Conservation (phyloP, 2,113 vertebrate species). For the Corvus cornix region DNA sequence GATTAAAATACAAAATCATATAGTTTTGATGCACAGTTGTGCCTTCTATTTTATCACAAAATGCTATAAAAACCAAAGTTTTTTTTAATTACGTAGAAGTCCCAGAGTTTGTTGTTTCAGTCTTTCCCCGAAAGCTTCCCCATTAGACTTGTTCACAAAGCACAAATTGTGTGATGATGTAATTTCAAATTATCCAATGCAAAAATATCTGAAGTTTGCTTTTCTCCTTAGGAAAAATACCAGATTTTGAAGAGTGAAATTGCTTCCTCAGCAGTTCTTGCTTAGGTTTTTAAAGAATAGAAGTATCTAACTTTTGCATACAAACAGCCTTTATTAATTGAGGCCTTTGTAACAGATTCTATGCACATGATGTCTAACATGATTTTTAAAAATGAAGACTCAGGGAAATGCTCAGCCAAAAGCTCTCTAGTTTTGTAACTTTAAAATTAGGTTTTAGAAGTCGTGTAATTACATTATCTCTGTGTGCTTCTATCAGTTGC, state of each 20-base stretch:
- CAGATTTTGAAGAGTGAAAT: not conserved
- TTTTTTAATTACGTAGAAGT: slow-evolving; percentile 11
- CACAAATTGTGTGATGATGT: not conserved
- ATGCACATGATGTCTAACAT: not conserved
- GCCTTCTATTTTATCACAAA: slow-evolving; percentile 17
- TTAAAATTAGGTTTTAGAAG: not conserved
- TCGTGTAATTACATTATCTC: slow-evolving; percentile 4
- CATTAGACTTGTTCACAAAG: not conserved
- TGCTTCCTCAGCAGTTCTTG: not conserved
- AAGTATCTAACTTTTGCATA: not conserved
- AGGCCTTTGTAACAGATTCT: not conserved
- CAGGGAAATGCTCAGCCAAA: slow-evolving; percentile 75
- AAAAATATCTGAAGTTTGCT: not conserved
- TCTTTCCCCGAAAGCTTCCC: not conserved
- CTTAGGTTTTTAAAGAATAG: not conserved
- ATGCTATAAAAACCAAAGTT: slow-evolving; percentile 38
- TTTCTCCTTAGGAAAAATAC: not conserved
- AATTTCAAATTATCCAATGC: not conserved
- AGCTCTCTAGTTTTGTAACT: slow-evolving; percentile 44
- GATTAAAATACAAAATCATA: slow-evolving; percentile 8
- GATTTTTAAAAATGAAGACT: slow-evolving; percentile 62
- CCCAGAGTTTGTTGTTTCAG: not conserved
- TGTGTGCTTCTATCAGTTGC: slow-evolving; percentile 23
- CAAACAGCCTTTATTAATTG: not conserved
- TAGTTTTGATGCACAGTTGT: slow-evolving; percentile 12